Evolutionary conservation across 2,113 vertebrate species (phyloP).

Genomic region (Anas platyrhynchos): DNA sequence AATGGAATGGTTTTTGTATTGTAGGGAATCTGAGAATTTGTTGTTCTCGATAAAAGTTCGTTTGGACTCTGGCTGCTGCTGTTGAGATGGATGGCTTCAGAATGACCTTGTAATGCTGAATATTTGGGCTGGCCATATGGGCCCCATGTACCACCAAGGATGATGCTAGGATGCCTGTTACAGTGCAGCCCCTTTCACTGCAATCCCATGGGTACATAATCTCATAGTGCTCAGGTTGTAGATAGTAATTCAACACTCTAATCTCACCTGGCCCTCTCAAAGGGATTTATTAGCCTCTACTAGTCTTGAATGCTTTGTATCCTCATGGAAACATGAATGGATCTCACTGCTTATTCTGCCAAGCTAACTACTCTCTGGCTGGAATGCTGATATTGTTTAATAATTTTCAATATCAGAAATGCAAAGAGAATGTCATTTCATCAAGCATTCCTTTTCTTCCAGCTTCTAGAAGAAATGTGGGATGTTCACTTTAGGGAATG

Average conservation of each 20-base stretch:
- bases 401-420: neutral
- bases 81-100: conserved; percentile 64
- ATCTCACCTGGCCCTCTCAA: neutral
- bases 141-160: neutral
- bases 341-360: neutral
- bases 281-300: neutral
- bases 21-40: neutral
- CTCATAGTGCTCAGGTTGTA: neutral
- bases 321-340: neutral
- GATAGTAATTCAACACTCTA: rapidly evolving
- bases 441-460: neutral
- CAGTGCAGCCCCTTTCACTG: neutral
- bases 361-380: neutral
- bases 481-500: neutral
- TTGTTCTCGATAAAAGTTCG: conserved; percentile 13
- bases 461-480: neutral
- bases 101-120: neutral
- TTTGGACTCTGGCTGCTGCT: conserved; percentile 66
- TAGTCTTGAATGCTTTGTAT: neutral
- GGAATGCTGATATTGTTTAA: neutral
- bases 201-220: neutral
- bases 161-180: neutral
- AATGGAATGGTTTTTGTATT: neutral
- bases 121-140: neutral
- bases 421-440: neutral